Percentiles rank a stretch among this genome's conserved stretches.
These are phyloP conservation scores for Hydropsyche betteni DNA, from an alignment of 2,888 invertebrate genomes.

Conservation along the genomic window DNA sequence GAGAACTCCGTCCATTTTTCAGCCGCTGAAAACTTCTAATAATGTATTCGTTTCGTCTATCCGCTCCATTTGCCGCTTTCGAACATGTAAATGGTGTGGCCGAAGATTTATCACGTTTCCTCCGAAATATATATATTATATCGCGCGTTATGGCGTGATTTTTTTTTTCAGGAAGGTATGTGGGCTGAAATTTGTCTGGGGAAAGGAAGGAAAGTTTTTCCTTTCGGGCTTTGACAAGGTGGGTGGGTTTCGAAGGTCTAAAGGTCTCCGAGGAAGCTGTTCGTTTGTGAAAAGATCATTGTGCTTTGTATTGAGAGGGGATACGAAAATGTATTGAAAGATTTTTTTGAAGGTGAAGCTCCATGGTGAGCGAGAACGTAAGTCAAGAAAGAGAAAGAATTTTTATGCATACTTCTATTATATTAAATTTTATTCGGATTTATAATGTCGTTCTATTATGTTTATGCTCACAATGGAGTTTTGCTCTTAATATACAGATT, in stretches of 20 bases:
- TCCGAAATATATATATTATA: conserved; percentile 6
- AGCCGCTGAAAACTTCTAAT: conserved; percentile 19
- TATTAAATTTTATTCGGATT: no score
- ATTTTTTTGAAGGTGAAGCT: no score
- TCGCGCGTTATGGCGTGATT: neutral
- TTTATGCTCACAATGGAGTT: no score
- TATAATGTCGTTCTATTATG: no score
- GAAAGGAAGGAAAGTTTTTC: neutral
- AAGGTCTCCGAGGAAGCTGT: neutral
- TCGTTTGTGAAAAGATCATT: no score
- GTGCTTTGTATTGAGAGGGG: no score
- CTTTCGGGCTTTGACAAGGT: neutral
- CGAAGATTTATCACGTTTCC: conserved; percentile 22
- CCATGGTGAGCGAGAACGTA: no score
- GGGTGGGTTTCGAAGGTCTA: neutral
- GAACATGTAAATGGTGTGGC: conserved; percentile 31
- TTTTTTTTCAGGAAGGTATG: neutral
- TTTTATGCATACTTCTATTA: no score
- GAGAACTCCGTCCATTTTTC: conserved; percentile 9
- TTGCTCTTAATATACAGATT: no score
- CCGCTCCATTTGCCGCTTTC: conserved; percentile 18
- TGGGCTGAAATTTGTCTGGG: neutral
- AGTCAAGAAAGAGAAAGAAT: no score
- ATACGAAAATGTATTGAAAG: no score
- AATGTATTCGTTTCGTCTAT: conserved; percentile 31